Conservation (phyloP, 2,113 vertebrate genomes). For the Cyanoramphus novaezelandiae region DNA sequence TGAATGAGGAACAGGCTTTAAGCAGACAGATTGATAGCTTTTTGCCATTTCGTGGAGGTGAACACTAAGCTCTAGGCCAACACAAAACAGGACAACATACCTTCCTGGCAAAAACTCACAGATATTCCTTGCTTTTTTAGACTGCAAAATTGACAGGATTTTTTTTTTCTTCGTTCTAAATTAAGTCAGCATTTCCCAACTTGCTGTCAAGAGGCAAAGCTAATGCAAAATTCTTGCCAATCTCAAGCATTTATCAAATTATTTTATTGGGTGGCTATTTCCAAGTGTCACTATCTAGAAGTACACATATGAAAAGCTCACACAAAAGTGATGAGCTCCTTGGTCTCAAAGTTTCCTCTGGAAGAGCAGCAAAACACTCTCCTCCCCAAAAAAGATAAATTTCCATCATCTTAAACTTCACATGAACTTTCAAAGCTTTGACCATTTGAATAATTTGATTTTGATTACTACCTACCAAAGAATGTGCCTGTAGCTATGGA, state of each 20-base stretch:
- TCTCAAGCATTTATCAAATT: not conserved
- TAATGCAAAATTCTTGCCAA: not conserved
- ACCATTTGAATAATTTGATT: not conserved
- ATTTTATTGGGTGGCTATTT: not conserved
- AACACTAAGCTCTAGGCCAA: not conserved
- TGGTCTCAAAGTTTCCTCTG: not conserved
- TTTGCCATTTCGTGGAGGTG: not conserved
- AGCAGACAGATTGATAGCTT: conserved; percentile 19
- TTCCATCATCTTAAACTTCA: not conserved
- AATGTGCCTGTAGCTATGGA: not conserved
- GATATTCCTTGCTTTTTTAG: not conserved
- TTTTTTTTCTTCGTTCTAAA: not conserved
- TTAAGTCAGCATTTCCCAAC: not conserved
- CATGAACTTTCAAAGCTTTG: not conserved
- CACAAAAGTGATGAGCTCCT: not conserved
- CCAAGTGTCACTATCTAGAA: not conserved
- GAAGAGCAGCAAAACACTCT: not conserved
- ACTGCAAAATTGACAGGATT: not conserved
- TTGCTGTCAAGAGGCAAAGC: not conserved
- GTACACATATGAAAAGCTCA: not conserved
- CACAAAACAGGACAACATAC: not conserved
- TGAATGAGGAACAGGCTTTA: not conserved
- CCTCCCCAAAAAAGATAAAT: not conserved
- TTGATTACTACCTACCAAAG: not conserved
- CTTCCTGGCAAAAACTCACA: not conserved